Evolutionary conservation across 35 echinoderm and acorn worm genomes (phyloP).

Genomic region (Heliocidaris tuberculata): DNA sequence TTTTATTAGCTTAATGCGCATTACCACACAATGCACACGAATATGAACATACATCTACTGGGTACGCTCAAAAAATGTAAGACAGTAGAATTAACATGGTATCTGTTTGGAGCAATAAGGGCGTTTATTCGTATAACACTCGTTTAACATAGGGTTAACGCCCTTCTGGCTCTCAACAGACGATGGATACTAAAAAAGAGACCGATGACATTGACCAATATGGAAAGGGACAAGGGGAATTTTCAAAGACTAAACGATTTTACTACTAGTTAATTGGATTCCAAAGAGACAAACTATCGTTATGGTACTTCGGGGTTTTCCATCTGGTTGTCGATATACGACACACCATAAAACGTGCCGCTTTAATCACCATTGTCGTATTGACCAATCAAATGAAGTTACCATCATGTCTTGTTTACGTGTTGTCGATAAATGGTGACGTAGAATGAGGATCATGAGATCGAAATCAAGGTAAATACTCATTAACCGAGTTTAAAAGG

Average conservation of each 20-base stretch:
- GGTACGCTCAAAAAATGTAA: too few species aligned
- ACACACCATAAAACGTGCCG: not conserved
- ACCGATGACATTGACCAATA: too few species aligned
- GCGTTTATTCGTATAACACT: too few species aligned
- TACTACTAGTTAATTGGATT: not conserved
- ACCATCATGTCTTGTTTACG: not conserved
- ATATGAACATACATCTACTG: too few species aligned
- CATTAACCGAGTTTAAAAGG: too few species aligned
- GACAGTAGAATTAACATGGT: too few species aligned
- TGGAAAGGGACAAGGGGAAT: not conserved
- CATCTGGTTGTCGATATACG: not conserved
- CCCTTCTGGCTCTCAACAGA: too few species aligned
- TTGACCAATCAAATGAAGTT: not conserved
- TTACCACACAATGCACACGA: too few species aligned
- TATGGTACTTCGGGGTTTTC: not conserved
- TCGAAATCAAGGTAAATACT: not conserved
- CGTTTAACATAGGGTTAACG: too few species aligned
- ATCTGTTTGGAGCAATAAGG: not conserved
- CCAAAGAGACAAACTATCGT: not conserved
- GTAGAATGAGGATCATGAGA: not conserved
- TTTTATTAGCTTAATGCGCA: too few species aligned
- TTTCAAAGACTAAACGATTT: not conserved
- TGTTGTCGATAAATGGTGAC: not conserved
- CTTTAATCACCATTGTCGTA: not conserved
- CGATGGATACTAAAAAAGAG: too few species aligned